These are phyloP conservation scores for Cariama cristata DNA, from an alignment of 2,113 vertebrate genomes.

Conservation along the genomic window DNA sequence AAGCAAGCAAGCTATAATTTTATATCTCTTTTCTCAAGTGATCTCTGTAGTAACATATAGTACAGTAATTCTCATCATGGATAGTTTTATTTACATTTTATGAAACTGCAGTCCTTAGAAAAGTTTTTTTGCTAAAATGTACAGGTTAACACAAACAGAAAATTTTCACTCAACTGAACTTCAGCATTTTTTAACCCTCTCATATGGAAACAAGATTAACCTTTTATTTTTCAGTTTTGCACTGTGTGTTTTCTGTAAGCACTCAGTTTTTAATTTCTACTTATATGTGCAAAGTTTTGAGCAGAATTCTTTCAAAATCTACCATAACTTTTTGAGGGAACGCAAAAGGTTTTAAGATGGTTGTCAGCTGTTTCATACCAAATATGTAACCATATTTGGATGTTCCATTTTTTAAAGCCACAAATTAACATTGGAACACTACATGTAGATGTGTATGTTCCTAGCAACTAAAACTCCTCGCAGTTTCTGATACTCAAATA, in stretches of 20 bases:
- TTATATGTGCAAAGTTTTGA: not conserved
- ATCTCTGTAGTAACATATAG: conserved; percentile 40
- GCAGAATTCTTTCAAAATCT: not conserved
- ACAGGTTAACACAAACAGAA: not conserved
- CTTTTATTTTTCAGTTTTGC: not conserved
- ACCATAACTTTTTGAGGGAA: not conserved
- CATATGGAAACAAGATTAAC: not conserved
- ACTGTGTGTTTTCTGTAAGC: not conserved
- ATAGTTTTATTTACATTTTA: conserved; percentile 39
- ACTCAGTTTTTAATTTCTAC: not conserved
- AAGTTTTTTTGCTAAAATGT: conserved; percentile 22
- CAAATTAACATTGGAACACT: not conserved
- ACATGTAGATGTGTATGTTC: not conserved
- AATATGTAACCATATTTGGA: not conserved
- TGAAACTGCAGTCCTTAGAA: not conserved
- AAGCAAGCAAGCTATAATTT: conserved; percentile 46
- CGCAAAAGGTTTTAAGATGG: not conserved
- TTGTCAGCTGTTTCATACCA: not conserved
- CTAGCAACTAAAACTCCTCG: not conserved
- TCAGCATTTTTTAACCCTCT: not conserved
- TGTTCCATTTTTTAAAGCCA: not conserved
- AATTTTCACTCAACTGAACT: not conserved
- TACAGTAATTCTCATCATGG: conserved; percentile 13
- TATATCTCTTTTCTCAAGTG: conserved; percentile 21
- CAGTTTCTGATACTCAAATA: not conserved